These are phyloP conservation scores for Arge pagana DNA, from an alignment of 2,888 invertebrate genomes.

Conservation along the genomic window DNA sequence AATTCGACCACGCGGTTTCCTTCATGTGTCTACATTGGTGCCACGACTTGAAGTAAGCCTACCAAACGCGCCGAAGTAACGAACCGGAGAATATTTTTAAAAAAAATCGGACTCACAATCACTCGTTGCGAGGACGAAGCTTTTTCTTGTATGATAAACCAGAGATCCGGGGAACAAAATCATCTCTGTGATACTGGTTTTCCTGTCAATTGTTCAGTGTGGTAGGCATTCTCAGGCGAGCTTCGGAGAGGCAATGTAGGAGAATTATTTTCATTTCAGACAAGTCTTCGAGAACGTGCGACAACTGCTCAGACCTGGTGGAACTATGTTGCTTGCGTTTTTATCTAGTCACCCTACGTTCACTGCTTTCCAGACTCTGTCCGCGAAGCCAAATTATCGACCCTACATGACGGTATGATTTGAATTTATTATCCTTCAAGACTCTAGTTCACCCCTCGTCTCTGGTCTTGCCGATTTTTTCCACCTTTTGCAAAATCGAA, in stretches of 20 bases:
- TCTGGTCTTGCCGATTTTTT: too few relatives aligned
- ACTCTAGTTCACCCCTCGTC: too few relatives aligned
- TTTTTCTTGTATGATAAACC: background rate
- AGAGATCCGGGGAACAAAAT: constrained; percentile 8
- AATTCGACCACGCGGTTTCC: constrained; percentile 73
- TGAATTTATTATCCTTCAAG: too few relatives aligned
- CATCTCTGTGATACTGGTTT: too few relatives aligned
- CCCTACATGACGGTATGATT: constrained; percentile 60
- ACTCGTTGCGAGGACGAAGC: constrained; percentile 2
- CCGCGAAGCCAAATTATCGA: constrained; percentile 63
- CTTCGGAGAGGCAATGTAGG: too few relatives aligned
- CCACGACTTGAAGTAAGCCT: constrained; percentile 67
- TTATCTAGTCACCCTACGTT: constrained; percentile 69
- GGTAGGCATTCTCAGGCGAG: too few relatives aligned
- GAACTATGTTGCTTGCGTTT: constrained; percentile 69
- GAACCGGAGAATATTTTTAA: constrained; percentile 1
- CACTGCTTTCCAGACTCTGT: constrained; percentile 66
- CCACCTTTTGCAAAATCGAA: too few relatives aligned
- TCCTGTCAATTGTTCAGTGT: too few relatives aligned
- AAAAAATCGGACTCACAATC: background rate
- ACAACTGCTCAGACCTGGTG: constrained; percentile 65
- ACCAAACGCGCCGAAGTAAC: too few relatives aligned
- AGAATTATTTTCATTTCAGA: constrained; percentile 53
- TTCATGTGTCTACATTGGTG: constrained; percentile 85
- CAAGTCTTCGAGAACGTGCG: constrained; percentile 66